phyloP scores from a whole-genome alignment of 2,888 invertebrate genomes.

The Pecten maximus region DNA sequence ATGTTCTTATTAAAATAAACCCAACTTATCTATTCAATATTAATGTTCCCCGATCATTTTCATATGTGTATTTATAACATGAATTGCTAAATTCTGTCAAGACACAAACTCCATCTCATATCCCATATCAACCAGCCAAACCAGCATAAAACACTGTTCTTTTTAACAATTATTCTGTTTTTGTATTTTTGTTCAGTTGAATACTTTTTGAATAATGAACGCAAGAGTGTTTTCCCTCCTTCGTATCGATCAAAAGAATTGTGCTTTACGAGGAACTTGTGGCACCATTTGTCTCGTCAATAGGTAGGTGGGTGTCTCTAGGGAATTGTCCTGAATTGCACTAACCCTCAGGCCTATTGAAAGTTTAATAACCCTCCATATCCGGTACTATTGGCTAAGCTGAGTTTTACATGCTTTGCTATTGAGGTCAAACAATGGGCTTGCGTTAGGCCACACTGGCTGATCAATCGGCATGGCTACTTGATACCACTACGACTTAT shows the following conservation, averaged over 20 bases:
- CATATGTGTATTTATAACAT: not conserved
- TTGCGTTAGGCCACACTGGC: not conserved
- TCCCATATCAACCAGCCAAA: not conserved
- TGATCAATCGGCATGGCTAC: slow-evolving; percentile 12
- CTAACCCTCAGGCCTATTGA: not conserved
- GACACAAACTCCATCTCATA: not conserved
- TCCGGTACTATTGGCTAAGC: not conserved
- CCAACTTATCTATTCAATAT: not conserved
- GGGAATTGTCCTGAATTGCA: not conserved
- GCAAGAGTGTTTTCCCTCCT: not conserved
- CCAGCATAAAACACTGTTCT: not conserved
- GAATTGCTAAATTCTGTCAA: not conserved
- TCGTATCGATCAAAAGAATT: slow-evolving; percentile 5
- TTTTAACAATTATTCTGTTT: not conserved
- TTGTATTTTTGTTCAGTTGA: not conserved
- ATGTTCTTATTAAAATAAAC: too few relatives aligned
- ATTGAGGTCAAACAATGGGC: slow-evolving; percentile 33
- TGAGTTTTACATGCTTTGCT: not conserved
- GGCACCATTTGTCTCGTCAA: not conserved
- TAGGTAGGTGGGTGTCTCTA: not conserved
- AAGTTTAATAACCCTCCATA: slow-evolving; percentile 20
- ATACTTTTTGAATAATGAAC: slow-evolving; percentile 26
- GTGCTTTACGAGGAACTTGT: slow-evolving; percentile 20
- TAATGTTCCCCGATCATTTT: not conserved
- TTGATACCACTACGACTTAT: not conserved